Percentiles rank a stretch among this genome's conserved stretches.
phyloP scores from a whole-genome alignment of 1,140 invertebrate genomes.

The Lepidurus couesii region DNA sequence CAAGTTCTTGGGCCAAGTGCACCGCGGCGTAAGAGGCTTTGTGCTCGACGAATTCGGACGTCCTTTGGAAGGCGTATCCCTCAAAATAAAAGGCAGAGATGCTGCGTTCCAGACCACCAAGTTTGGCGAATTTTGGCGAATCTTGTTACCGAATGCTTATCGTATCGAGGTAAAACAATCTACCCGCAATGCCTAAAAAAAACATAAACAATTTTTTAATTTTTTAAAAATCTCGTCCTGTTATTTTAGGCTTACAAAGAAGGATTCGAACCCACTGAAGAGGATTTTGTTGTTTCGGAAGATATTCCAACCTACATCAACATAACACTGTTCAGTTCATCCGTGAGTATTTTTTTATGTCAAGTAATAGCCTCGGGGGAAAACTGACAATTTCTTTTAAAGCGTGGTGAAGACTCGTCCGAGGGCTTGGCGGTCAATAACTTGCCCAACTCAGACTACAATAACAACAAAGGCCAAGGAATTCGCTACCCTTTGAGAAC shows the following conservation, averaged over 20 bases:
- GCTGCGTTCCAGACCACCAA: conserved; percentile 83
- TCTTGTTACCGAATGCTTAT: conserved; percentile 75
- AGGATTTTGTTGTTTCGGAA: conserved; percentile 80
- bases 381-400: background rate
- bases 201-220: background rate
- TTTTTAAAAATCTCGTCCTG: background rate
- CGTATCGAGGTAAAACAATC: conserved; percentile 62
- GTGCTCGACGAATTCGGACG: conserved; percentile 54
- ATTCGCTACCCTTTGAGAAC: background rate
- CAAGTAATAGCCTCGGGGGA: background rate
- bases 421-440: background rate
- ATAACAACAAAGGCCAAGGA: background rate
- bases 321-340: conserved; percentile 56
- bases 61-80: conserved; percentile 71
- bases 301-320: conserved; percentile 76
- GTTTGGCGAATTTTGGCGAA: conserved; percentile 89
- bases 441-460: background rate
- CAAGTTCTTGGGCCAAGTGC: conserved; percentile 42
- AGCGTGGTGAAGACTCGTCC: conserved; percentile 6
- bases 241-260: conserved; percentile 67
- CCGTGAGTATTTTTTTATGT: background rate
- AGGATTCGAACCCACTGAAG: conserved; percentile 69
- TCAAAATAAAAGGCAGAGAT: conserved; percentile 78
- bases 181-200: background rate
- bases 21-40: conserved; percentile 48